Base-by-base conservation (phyloP, 2,797 vertebrate species). In the Poecilia gillii region DNA sequence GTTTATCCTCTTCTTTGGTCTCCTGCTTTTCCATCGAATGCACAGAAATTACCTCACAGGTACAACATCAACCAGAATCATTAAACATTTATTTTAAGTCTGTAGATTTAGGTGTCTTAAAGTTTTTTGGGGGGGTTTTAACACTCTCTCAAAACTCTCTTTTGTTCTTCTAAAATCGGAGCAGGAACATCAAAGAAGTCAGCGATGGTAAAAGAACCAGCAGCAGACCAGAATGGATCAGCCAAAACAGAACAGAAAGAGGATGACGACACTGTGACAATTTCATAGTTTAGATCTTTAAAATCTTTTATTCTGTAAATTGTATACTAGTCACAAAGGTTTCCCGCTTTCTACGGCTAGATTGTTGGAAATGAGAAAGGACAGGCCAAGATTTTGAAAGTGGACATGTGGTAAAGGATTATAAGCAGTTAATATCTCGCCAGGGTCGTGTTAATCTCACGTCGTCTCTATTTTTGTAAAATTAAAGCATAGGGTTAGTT, bases 21-120 rank as follows among this genome's bases (percentile, higher is more conserved):
- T 99, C 82, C 85, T 99, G 87, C 93, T 99, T 87, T 97, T 97
- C 91, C 96, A 98, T 92, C 96, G 95, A 92, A 96, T 97, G 93
- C 97, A 98, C 93, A 97, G 89, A 89, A 96, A 94, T 84, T 95
- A 94, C 90, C 92, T 95, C 79, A 91, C 96, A 96, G 98, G 98
- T 99, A 96, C 89, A 92, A 20, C 39, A 59, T 73, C 14, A 71
- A 25, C 73, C 72, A 70, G 46, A 62, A 28, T 28, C 41, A 13
- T 47, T 25, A 20, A 18, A 39, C 73, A 8, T 64, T 45, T 46
- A 55, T 55, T 64, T 62, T 33, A 71, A 57, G 46, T 51, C 59
- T 68, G 45, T 59, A 28, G 36, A 41, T 51, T 23, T 62, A 11
- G 41, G 16, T 73, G 47, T 77, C 36, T 31, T 72, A 6, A 45